phyloP scores from a whole-genome alignment of 92 coral and sea anemone genomes.

The Plumapathes pennacea region DNA sequence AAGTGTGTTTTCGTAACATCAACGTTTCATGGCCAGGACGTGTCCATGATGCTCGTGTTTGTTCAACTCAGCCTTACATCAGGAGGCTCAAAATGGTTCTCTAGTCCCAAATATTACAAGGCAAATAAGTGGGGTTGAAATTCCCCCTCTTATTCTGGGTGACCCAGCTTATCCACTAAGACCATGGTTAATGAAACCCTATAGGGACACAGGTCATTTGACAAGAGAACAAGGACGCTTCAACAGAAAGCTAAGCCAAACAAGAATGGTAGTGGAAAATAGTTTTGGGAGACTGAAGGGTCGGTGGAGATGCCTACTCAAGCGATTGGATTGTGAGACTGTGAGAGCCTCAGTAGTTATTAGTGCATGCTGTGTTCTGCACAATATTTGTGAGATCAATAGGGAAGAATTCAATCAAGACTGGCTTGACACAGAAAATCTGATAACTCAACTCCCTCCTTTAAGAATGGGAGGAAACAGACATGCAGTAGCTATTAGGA shows the following conservation, averaged over 20 bases:
- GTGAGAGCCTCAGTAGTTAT: conserved; percentile 10
- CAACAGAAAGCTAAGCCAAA: conserved; percentile 46
- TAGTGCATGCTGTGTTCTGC: conserved; percentile 45
- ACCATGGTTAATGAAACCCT: conserved; percentile 37
- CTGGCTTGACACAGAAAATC: conserved; percentile 20
- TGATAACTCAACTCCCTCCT: conserved; percentile 11
- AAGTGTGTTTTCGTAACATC: conserved; percentile 5
- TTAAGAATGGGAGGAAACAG: conserved; percentile 17
- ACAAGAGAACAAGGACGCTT: conserved; percentile 19
- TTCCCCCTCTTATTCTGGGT: conserved; percentile 7
- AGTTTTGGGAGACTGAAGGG: conserved; percentile 50
- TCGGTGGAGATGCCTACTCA: conserved; percentile 40
- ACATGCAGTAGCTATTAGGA: conserved; percentile 6
- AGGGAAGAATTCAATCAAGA: conserved; percentile 32
- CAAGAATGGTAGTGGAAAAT: conserved; percentile 41
- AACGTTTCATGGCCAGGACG: conserved; percentile 14
- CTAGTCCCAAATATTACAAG: conserved; percentile 7
- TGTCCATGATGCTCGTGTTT: conserved; percentile 5
- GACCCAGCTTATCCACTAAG: conserved; percentile 20
- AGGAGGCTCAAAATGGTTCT: conserved; percentile 11
- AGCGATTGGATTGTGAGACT: conserved; percentile 26
- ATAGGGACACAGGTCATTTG: conserved; percentile 11
- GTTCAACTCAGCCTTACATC: conserved; percentile 4
- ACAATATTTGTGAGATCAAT: conserved; percentile 40
- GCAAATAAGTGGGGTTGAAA: conserved; percentile 8